Conservation (phyloP, 2,113 vertebrate species). For the Oncorhynchus kisutch region DNA sequence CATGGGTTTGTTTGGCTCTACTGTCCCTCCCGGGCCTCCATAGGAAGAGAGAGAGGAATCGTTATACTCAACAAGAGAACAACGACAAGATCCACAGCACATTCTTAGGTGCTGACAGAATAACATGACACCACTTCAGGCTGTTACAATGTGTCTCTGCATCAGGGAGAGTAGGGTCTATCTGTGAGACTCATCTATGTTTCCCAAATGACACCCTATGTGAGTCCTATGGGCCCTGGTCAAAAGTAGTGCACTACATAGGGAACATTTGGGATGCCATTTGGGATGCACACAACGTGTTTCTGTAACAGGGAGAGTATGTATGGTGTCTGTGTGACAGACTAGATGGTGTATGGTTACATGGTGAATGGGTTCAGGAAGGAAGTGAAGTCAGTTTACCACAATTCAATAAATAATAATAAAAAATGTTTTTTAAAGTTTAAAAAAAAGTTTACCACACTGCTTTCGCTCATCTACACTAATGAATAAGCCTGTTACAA, state of each 20-base stretch:
- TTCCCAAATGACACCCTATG: no score
- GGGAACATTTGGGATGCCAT: no score
- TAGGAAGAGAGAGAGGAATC: constrained; percentile 35
- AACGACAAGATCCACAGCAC: constrained; percentile 32
- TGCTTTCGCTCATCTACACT: no score
- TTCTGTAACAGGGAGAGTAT: no score
- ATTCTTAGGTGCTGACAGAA: constrained; percentile 30
- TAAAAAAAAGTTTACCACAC: not conserved
- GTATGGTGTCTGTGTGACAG: not conserved
- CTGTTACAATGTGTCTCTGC: constrained; percentile 11
- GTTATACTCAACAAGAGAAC: constrained; percentile 44
- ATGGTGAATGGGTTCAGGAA: constrained; percentile 10
- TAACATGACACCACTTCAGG: constrained; percentile 49
- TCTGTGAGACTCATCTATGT: not conserved
- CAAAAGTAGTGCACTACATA: no score
- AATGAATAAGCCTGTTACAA: no score
- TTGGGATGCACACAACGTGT: no score
- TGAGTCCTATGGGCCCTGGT: no score
- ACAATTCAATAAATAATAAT: no score
- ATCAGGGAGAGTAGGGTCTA: not conserved
- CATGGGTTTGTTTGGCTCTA: constrained; percentile 43
- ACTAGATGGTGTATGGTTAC: constrained; percentile 8
- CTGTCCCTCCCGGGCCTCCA: constrained; percentile 44
- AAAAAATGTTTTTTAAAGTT: no score
- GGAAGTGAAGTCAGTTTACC: not conserved